Percentiles rank a stretch among this genome's conserved stretches.
Conservation (phyloP, 2,113 vertebrate species). For the Sclerurus mexicanus region DNA sequence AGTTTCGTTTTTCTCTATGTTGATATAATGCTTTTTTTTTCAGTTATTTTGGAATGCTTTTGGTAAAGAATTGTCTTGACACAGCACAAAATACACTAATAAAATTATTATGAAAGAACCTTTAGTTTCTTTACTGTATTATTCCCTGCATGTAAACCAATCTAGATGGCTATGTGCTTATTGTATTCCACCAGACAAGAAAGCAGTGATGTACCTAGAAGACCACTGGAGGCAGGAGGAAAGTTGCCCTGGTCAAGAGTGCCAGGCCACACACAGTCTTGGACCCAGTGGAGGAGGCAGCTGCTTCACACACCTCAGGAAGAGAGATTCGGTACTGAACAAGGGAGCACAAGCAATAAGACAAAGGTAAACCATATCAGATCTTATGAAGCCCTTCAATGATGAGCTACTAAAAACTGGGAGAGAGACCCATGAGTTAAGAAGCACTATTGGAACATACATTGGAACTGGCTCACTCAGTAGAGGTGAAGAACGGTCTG, state of each 20-base stretch:
- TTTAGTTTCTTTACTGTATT: background rate
- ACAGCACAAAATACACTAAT: background rate
- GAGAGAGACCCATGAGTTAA: background rate
- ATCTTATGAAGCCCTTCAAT: background rate
- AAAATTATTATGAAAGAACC: background rate
- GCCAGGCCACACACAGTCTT: background rate
- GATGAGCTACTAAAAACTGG: background rate
- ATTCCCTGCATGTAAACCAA: background rate
- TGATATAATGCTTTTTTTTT: background rate
- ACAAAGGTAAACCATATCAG: fast-evolving
- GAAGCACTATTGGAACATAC: background rate
- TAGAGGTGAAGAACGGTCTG: background rate
- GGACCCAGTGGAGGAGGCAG: background rate
- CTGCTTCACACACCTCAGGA: background rate
- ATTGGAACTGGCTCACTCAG: background rate
- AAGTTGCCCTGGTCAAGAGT: background rate
- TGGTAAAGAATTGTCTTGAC: background rate
- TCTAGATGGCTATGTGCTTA: background rate
- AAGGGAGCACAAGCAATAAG: background rate
- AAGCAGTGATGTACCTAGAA: background rate
- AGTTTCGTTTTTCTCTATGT: background rate
- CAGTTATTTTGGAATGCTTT: background rate
- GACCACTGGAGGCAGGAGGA: background rate
- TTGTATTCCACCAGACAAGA: background rate
- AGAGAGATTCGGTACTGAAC: background rate